Evolutionary conservation across 1,140 invertebrate species (phyloP).

Genomic region (Carcinoscorpius rotundicauda): DNA sequence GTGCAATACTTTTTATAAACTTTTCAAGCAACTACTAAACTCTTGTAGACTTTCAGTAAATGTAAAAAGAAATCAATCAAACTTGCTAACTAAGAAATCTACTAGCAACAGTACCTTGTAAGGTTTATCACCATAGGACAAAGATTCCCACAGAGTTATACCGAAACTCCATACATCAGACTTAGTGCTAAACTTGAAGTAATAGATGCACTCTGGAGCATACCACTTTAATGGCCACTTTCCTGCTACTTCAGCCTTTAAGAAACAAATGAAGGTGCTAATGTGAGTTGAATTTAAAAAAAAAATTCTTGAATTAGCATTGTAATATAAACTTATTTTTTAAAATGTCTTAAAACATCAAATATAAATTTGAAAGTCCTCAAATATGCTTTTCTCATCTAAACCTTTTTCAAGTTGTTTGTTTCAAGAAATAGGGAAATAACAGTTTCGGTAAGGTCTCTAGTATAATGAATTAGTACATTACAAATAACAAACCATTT

Average conservation of each 20-base stretch:
- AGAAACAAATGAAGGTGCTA: constrained; percentile 4
- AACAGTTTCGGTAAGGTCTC: too few relatives aligned
- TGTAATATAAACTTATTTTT: not conserved
- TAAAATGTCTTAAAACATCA: not conserved
- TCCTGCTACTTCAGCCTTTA: constrained; percentile 26
- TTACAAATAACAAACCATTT: too few relatives aligned
- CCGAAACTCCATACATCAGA: constrained; percentile 39
- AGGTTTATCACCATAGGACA: constrained; percentile 36
- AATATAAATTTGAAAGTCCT: not conserved
- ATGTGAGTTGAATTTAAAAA: not conserved
- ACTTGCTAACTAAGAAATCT: too few relatives aligned
- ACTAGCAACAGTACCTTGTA: constrained; percentile 30
- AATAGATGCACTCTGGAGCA: constrained; percentile 34
- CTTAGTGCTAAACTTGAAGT: constrained; percentile 32
- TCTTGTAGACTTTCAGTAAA: too few relatives aligned
- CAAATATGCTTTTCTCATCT: not conserved
- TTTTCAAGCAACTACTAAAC: too few relatives aligned
- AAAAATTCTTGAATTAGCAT: not conserved
- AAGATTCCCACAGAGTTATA: constrained; percentile 40
- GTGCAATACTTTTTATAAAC: too few relatives aligned
- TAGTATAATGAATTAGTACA: too few relatives aligned
- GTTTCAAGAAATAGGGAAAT: too few relatives aligned
- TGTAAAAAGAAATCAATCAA: too few relatives aligned
- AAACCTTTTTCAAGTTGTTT: too few relatives aligned
- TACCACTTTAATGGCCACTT: constrained; percentile 31